These are phyloP conservation scores for Chelon labrosus DNA, from an alignment of 2,797 vertebrate species.

Conservation along the genomic window DNA sequence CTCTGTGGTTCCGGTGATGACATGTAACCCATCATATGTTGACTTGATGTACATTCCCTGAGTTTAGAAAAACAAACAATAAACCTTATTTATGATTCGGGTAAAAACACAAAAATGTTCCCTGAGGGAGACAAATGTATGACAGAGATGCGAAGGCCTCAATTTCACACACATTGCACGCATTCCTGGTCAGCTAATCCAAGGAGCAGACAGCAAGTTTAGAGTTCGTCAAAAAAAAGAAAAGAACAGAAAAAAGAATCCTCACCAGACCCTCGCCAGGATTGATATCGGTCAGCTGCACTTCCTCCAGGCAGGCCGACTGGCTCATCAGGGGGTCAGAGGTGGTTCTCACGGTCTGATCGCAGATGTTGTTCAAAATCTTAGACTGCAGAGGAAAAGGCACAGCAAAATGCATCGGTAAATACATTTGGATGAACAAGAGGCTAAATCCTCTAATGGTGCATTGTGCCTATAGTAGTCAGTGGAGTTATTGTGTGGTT, in stretches of 20 bases:
- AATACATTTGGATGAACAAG: conserved; percentile 7
- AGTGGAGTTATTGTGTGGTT: not conserved
- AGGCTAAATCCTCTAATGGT: conserved; percentile 17
- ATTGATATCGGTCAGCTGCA: conserved; percentile 91
- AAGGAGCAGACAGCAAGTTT: conserved; percentile 15
- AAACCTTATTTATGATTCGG: conserved; percentile 9
- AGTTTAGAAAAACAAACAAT: conserved; percentile 8
- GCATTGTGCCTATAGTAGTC: conserved; percentile 7
- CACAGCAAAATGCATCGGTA: conserved; percentile 7
- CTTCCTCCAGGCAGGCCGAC: conserved; percentile 92
- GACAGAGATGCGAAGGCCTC: conserved; percentile 32
- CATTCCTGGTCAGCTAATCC: conserved; percentile 34
- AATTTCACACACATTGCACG: conserved; percentile 37
- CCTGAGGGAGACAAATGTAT: conserved; percentile 23
- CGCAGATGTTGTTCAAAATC: conserved; percentile 93
- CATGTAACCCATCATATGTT: conserved; percentile 95
- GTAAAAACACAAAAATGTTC: conserved; percentile 31
- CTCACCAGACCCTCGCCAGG: conserved; percentile 95
- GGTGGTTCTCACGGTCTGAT: conserved; percentile 92
- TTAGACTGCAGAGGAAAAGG: conserved; percentile 85
- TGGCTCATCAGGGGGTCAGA: conserved; percentile 94
- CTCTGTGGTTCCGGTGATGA: conserved; percentile 97
- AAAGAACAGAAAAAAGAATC: conserved; percentile 15
- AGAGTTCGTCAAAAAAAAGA: not conserved
- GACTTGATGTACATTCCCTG: conserved; percentile 99